Evolutionary conservation across 2,888 invertebrate genomes (phyloP).

Genomic region (Portevinia maculata): DNA sequence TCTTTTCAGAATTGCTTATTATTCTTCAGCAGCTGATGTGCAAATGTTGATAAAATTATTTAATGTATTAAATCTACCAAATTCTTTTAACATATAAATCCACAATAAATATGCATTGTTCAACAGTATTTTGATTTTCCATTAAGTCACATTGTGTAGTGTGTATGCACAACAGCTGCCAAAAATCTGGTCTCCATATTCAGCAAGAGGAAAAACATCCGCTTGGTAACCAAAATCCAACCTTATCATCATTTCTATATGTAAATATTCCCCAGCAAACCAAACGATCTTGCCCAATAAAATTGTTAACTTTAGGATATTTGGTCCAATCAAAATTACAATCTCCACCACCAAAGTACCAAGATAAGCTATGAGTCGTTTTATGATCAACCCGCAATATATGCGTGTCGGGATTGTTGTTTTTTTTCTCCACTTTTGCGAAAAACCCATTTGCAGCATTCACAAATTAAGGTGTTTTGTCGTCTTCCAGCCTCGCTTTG

Average conservation of each 20-base stretch:
- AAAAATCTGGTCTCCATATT: no score
- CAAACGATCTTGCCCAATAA: constrained; percentile 42
- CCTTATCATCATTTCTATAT: not conserved
- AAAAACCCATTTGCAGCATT: constrained; percentile 31
- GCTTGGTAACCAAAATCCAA: no score
- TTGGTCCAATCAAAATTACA: constrained; percentile 49
- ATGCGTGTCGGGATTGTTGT: not conserved
- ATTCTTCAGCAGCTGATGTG: no score
- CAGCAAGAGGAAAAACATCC: no score
- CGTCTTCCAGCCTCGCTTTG: not conserved
- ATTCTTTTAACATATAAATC: no score
- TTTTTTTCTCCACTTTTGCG: constrained; percentile 1
- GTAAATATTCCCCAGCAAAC: constrained; percentile 27
- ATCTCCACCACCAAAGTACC: constrained; percentile 7
- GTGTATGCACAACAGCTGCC: no score
- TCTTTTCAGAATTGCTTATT: no score
- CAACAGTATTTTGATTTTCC: no score
- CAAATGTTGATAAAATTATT: no score
- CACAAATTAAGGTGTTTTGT: constrained; percentile 37
- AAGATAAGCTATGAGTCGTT: constrained; percentile 49
- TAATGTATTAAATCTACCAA: no score
- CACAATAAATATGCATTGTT: no score
- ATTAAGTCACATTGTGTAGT: no score
- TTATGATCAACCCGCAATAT: constrained; percentile 50
- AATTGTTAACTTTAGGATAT: constrained; percentile 59